These are phyloP conservation scores for Syrmaticus mikado DNA, from an alignment of 2,113 vertebrate species.

Conservation along the genomic window DNA sequence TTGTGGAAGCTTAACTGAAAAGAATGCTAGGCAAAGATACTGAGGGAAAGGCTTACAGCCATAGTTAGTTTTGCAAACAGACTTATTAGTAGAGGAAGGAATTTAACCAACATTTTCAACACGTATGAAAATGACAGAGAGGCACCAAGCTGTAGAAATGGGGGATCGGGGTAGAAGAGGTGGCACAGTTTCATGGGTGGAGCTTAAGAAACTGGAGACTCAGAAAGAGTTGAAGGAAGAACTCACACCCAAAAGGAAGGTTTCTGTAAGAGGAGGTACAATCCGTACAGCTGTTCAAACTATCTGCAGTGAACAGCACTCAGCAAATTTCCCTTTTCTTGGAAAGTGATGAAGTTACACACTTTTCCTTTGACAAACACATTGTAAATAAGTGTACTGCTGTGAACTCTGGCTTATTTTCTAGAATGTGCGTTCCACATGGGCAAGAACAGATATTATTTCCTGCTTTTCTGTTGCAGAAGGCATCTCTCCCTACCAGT, in stretches of 20 bases:
- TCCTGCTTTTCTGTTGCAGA: background rate
- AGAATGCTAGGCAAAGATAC: background rate
- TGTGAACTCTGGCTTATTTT: background rate
- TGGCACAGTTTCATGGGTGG: background rate
- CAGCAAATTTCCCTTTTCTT: background rate
- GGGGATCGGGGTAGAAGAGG: background rate
- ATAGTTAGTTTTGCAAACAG: background rate
- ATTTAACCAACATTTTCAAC: background rate
- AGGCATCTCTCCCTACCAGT: accelerated
- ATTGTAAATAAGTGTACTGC: background rate
- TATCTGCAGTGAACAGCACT: background rate
- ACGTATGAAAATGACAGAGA: background rate
- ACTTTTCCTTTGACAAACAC: background rate
- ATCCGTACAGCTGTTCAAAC: background rate
- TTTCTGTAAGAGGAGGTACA: background rate
- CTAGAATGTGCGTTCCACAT: accelerated
- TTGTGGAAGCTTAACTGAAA: background rate
- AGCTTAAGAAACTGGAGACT: background rate
- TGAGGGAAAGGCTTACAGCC: background rate
- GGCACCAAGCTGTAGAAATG: background rate
- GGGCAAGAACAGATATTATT: background rate
- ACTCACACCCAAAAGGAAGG: background rate
- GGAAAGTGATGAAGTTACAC: background rate
- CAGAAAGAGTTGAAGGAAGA: background rate
- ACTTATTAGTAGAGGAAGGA: background rate